Conservation (phyloP, 2,113 vertebrate genomes). For the Xiphorhynchus elegans region DNA sequence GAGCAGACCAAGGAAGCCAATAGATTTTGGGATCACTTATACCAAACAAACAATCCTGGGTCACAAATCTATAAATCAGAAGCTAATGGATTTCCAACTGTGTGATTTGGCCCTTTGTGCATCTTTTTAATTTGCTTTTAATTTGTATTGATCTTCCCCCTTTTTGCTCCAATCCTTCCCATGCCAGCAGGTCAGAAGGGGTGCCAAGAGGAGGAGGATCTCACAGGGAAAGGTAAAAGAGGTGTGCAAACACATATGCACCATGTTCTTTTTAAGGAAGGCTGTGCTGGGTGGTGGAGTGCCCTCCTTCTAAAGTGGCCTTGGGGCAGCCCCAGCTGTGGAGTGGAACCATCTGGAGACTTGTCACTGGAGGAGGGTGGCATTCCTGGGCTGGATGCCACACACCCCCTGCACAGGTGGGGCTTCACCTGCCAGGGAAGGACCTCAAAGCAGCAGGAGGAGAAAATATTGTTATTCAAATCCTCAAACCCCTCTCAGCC, state of each 20-base stretch:
- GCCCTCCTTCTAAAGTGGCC: not conserved
- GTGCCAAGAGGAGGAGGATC: not conserved
- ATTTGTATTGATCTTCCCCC: constrained; percentile 82
- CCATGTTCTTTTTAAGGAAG: not conserved
- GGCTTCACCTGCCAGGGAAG: not conserved
- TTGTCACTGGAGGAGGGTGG: not conserved
- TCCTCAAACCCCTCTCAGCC: not conserved
- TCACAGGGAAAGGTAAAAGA: not conserved
- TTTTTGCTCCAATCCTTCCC: constrained; percentile 75
- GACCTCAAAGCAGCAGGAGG: not conserved
- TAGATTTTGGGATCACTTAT: constrained; percentile 27
- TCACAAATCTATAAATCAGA: constrained; percentile 47
- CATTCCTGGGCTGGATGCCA: not conserved
- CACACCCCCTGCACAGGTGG: not conserved
- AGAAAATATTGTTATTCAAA: not conserved
- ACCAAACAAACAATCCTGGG: constrained; percentile 50
- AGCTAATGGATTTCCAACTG: constrained; percentile 71
- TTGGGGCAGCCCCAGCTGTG: not conserved
- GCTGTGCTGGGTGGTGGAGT: not conserved
- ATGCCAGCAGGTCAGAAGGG: constrained; percentile 76
- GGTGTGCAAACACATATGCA: not conserved
- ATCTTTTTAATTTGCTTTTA: constrained; percentile 86
- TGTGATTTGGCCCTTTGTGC: constrained; percentile 25
- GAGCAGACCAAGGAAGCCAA: not conserved
- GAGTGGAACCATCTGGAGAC: not conserved